phyloP scores from a whole-genome alignment of 2,888 invertebrate species.

The Ptilodon capucinus region DNA sequence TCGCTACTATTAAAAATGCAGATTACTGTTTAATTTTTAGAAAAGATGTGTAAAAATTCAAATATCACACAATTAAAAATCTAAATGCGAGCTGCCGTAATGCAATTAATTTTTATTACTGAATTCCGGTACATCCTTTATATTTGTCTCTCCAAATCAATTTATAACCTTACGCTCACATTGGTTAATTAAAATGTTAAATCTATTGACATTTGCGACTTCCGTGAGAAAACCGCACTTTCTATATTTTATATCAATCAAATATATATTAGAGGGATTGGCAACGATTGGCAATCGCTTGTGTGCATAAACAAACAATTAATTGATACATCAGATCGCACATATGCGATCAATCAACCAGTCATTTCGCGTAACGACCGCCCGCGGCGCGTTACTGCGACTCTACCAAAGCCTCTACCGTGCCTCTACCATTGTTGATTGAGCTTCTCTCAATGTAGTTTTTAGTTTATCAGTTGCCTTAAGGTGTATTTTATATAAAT shows the following conservation, averaged over 20 bases:
- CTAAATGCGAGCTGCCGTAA: no score
- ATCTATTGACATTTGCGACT: not conserved
- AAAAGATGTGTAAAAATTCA: no score
- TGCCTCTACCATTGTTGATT: slow-evolving; percentile 24
- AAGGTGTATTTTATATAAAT: not conserved
- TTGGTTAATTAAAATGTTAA: not conserved
- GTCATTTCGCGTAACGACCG: slow-evolving; percentile 29
- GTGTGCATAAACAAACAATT: not conserved
- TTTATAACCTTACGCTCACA: not conserved
- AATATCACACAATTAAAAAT: no score
- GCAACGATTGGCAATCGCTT: not conserved
- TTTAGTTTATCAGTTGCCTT: slow-evolving; percentile 4
- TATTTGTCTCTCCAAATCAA: not conserved
- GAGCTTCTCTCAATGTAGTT: slow-evolving; percentile 20
- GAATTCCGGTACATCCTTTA: no score
- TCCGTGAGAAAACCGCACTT: slow-evolving; percentile 1
- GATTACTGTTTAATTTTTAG: no score
- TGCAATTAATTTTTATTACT: no score
- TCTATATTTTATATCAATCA: slow-evolving; percentile 2
- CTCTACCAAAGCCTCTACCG: not conserved
- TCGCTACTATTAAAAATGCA: no score
- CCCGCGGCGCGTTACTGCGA: slow-evolving; percentile 18
- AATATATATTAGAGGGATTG: not conserved
- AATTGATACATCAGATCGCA: slow-evolving; percentile 25
- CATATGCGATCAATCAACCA: slow-evolving; percentile 27